Conservation (phyloP, 2,113 vertebrate genomes). For the Ctenodactylus gundi region DNA sequence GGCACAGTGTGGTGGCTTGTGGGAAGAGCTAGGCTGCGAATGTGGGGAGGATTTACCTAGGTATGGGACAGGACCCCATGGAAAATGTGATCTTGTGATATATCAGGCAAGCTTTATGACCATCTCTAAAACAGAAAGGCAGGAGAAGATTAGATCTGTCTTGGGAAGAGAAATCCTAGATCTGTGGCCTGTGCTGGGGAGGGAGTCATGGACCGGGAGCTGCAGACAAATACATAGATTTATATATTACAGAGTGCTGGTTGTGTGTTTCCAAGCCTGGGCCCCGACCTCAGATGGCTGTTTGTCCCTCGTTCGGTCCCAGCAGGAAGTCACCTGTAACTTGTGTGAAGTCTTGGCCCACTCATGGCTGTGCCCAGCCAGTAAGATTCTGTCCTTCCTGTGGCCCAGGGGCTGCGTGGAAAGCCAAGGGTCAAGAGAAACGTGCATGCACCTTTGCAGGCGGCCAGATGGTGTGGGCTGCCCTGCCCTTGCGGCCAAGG, state of each 20-base stretch:
- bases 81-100: background rate
- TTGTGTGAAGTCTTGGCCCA: background rate
- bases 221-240: background rate
- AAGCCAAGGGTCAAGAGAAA: background rate
- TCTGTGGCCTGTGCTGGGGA: background rate
- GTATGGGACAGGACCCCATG: background rate
- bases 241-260: background rate
- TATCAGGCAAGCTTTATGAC: background rate
- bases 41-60: fast-evolving
- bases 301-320: background rate
- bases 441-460: background rate
- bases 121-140: background rate
- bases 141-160: background rate
- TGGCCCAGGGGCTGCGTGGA: background rate
- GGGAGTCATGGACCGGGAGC: background rate
- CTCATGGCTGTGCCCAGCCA: background rate
- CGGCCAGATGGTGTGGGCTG: background rate
- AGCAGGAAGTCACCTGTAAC: background rate
- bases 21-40: fast-evolving
- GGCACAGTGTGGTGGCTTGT: fast-evolving
- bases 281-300: background rate
- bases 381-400: background rate
- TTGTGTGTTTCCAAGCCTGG: background rate
- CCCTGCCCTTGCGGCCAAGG: background rate
- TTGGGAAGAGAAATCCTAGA: background rate